A percentile compares a stretch with the other conserved stretches of the same genome.
phyloP scores from a whole-genome alignment of 2,888 invertebrate species.

The Malthinus seriepunctatus region DNA sequence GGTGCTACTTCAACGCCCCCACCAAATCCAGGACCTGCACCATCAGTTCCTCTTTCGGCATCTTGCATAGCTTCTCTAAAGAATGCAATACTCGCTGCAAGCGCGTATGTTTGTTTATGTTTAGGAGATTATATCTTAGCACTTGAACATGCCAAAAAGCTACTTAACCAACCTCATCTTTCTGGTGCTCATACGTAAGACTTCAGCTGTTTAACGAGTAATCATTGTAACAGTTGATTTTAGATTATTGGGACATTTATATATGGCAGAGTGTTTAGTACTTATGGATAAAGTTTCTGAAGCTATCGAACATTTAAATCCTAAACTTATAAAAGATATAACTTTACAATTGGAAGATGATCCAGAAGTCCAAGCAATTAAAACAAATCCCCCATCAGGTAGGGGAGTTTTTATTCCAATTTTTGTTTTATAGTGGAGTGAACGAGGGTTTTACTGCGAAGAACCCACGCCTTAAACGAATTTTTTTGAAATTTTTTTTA shows the following conservation, averaged over 20 bases:
- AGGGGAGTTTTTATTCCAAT: conserved; percentile 24
- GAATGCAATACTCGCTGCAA: conserved; percentile 73
- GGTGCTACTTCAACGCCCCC: conserved; percentile 50
- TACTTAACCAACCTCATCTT: conserved; percentile 72
- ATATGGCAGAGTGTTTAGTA: conserved; percentile 86
- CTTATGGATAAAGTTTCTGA: conserved; percentile 80
- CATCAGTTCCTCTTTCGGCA: conserved; percentile 66
- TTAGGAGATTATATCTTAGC: conserved; percentile 83
- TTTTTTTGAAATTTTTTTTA: too few relatives aligned
- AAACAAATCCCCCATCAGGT: conserved; percentile 50
- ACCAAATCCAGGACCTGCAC: conserved; percentile 56
- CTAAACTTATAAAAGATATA: conserved; percentile 67
- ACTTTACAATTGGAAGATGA: conserved; percentile 55
- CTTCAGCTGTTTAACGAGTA: not conserved
- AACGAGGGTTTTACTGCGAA: too few relatives aligned
- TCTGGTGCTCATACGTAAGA: conserved; percentile 71
- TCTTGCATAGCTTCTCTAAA: conserved; percentile 64
- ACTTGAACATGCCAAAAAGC: conserved; percentile 73
- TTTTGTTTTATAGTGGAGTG: not conserved
- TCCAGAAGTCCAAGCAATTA: conserved; percentile 47
- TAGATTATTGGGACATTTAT: conserved; percentile 83
- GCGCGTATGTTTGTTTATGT: conserved; percentile 83
- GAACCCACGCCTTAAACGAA: too few relatives aligned
- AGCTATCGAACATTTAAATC: conserved; percentile 82
- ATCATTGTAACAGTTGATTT: conserved; percentile 18